Evolutionary conservation across 2,888 invertebrate species (phyloP).

Genomic region (Aelia acuminata): DNA sequence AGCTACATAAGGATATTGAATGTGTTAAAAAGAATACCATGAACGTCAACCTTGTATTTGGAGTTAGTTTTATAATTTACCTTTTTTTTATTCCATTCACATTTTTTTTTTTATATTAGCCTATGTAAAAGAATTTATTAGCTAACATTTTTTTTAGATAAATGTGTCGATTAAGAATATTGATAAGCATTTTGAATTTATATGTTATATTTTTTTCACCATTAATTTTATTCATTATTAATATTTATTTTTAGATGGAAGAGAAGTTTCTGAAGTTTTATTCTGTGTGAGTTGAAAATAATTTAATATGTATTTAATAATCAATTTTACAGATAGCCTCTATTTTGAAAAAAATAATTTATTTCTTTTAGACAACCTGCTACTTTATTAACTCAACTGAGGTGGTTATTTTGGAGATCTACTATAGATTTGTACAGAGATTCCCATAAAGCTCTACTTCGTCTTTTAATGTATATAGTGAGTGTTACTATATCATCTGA

Average conservation of each 20-base stretch:
- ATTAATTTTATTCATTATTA: not conserved
- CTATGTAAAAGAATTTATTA: not conserved
- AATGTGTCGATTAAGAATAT: no score
- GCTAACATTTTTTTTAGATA: no score
- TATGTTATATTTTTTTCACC: not conserved
- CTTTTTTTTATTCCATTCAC: not conserved
- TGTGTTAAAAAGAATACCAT: constrained; percentile 51
- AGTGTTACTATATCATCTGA: constrained; percentile 65
- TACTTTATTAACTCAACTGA: constrained; percentile 75
- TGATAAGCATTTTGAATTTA: no score
- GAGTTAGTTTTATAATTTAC: constrained; percentile 57
- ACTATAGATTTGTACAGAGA: constrained; percentile 77
- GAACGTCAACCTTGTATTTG: constrained; percentile 59
- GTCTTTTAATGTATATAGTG: constrained; percentile 76
- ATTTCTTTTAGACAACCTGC: constrained; percentile 69
- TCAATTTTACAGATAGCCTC: constrained; percentile 56
- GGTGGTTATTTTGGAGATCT: constrained; percentile 80
- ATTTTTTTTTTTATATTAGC: not conserved
- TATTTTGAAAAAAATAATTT: constrained; percentile 46
- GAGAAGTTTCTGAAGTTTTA: constrained; percentile 65
- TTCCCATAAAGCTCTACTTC: constrained; percentile 75
- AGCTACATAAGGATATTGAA: constrained; percentile 60
- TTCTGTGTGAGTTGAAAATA: constrained; percentile 64
- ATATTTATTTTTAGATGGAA: constrained; percentile 65
- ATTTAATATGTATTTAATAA: not conserved